phyloP scores from a whole-genome alignment of 2,797 vertebrate genomes.

The Anisognathus igniventris region DNA sequence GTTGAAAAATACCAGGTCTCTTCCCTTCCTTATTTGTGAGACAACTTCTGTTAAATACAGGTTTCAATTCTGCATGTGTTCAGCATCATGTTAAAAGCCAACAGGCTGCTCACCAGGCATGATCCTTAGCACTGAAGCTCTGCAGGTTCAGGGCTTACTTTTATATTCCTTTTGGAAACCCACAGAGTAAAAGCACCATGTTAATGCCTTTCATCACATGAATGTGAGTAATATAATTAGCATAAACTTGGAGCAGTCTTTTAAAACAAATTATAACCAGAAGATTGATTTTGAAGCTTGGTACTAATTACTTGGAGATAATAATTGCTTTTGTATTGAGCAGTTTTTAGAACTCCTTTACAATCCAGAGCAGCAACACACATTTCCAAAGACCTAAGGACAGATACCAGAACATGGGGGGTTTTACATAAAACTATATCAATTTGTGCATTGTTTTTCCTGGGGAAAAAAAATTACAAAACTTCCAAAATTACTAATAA shows the following conservation, averaged over 20 bases:
- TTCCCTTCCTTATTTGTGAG: background rate
- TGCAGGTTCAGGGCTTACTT: background rate
- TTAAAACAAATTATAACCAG: background rate
- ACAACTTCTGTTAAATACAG: background rate
- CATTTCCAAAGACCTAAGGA: background rate
- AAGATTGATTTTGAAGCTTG: background rate
- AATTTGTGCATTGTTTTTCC: background rate
- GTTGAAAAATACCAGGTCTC: background rate
- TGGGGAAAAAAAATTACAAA: accelerated
- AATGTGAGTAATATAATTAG: background rate
- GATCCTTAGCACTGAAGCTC: background rate
- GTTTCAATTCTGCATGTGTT: background rate
- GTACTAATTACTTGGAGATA: background rate
- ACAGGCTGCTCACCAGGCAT: background rate
- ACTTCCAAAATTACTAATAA: background rate
- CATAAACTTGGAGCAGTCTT: background rate
- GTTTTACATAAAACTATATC: background rate
- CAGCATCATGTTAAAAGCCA: background rate
- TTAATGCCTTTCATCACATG: background rate
- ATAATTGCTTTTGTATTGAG: background rate
- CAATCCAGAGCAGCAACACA: background rate
- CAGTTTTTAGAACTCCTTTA: background rate
- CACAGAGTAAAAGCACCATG: background rate
- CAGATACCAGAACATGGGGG: background rate
- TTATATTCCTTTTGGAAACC: background rate